Base-by-base conservation (phyloP, 2,113 vertebrate species). In the Oryctolagus cuniculus region DNA sequence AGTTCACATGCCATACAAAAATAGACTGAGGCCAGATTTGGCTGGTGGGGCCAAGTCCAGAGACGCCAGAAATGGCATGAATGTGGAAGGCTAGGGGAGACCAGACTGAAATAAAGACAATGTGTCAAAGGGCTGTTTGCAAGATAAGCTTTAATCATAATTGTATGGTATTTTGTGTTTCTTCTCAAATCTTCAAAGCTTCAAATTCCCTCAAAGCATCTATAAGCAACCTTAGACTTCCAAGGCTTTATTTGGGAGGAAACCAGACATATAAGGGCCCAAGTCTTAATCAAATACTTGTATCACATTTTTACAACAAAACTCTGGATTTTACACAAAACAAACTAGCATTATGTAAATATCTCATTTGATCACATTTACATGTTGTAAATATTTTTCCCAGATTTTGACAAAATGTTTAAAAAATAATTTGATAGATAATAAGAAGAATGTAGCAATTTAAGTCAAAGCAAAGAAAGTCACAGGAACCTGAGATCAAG, bases 131-230 rank as follows among this genome's bases (percentile, higher is more conserved):
- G 21, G 17, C 21, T 96, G 9, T 53, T 85, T 89, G 58, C 34
- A 69, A 55, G 29, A 3, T 44, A 66, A 83, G 22, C 89, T 61
- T 75, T 86, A 61, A 77, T 82, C 34, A 63, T 36, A 87, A 77
- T 75, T 83, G 34, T 49, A 53, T 17, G 21, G 1, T 63, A 67
- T 31, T 66, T 90, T 38, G 70, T 29, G 19, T 21, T 88, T 29
- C 27, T 87, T 58, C 44, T 78, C 70, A 81, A 93, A 49, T 49
- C 87, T 79, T 31, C 77, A 75, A 90, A 72, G 11, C 25, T 83
- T 38, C 29, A 80, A 95, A 44, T 36, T 63, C n/a, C 24, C 53
- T 86, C 67, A 87, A 93, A 90, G 72, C 2, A 1, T 70, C 87
- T 86, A 89, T 51, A 74, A 91, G 31, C 17, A 64, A 61, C 29